Base-by-base conservation (phyloP, 2,888 invertebrate genomes). In the Poecilus cupreus region DNA sequence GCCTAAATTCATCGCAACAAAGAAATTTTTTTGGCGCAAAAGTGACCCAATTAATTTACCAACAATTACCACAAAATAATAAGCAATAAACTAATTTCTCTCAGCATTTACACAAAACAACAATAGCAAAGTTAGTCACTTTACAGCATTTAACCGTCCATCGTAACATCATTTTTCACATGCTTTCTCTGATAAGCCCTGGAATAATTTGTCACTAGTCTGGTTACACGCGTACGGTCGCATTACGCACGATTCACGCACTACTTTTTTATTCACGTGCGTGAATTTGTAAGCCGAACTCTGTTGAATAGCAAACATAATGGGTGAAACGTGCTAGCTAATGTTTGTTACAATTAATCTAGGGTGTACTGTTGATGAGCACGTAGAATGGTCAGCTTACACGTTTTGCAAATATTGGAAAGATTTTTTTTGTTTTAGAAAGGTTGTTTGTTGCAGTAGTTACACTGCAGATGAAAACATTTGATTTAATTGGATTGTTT, bases 101-200 rank as follows among this genome's bases (percentile, higher is more conserved):
- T 20, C 8, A 11, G 22, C 32, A 32, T 32, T 32, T 32, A 32
- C 5, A 32, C 32, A 32, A 54, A 49, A 54, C 54, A 54, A 54
- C 20, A 20, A 20, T 20, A 22, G 20, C 16, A 49, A 4, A 3
- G 1, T 20, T 20, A 54, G 22, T 18, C 22, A 54, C 20, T 54
- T 6, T 22, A 54, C 20, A 54, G 32, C 32, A 3, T 2, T 32
- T 32, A 32, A 54, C 11, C 22, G 54, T 11, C 11, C 54, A 54
- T 54, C 54, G 22, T 54, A 11, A 49, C 18, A 51, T 1, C 18
- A 54, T 54, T 54, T 54, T 54, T 54, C 22, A 54, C 22, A 54
- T 54, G 22, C 54, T 54, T 54, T 54, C 54, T 54, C 54, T 54
- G 54, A 54, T 54, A 54, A 54, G 54, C 54, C 22, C 54, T 54